These are phyloP conservation scores for Penelope pileata DNA, from an alignment of 2,113 vertebrate species.

Conservation along the genomic window DNA sequence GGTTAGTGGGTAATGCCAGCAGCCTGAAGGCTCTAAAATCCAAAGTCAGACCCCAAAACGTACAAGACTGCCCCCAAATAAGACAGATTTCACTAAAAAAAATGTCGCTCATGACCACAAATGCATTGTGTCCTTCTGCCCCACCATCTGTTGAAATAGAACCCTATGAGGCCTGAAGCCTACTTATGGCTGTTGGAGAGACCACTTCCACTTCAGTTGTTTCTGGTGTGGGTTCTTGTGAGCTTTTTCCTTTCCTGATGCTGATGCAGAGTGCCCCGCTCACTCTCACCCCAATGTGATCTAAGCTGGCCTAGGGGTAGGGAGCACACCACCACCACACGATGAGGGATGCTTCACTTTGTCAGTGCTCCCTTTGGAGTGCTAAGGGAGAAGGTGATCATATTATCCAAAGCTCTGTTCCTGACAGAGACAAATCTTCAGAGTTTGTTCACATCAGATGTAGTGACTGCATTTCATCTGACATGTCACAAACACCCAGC, in stretches of 20 bases:
- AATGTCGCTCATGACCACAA: not conserved
- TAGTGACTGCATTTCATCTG: not conserved
- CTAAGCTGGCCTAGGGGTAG: not conserved
- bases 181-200: not conserved
- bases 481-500: not conserved
- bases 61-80: not conserved
- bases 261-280: not conserved
- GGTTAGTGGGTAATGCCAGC: not conserved
- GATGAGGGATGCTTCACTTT: not conserved
- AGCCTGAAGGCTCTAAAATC: not conserved
- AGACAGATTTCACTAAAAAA: not conserved
- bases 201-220: not conserved
- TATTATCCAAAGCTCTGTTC: not conserved
- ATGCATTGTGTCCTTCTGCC: not conserved
- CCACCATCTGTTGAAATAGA: not conserved
- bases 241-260: not conserved
- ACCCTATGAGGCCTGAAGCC: not conserved
- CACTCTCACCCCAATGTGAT: not conserved
- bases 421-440: not conserved
- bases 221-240: not conserved
- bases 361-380: not conserved
- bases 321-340: not conserved
- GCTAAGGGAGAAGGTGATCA: not conserved
- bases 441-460: not conserved
- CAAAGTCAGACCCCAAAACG: not conserved